Conservation (phyloP, 2,797 vertebrate species). For the Chaetodon trifasciatus region DNA sequence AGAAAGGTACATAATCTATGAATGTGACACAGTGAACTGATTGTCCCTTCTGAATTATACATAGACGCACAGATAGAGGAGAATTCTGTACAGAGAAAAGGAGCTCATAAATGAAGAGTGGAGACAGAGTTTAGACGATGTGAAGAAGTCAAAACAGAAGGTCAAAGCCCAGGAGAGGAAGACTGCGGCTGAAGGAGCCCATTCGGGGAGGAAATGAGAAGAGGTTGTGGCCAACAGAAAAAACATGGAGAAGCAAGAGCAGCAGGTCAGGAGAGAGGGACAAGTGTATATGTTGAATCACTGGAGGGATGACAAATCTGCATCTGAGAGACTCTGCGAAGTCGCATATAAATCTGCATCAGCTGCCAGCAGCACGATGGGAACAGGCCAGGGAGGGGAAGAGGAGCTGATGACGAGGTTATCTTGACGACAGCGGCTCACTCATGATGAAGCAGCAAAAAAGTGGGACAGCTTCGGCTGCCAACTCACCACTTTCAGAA, state of each 20-base stretch:
- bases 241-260: slow-evolving; percentile 29
- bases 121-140: slow-evolving; percentile 27
- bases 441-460: slow-evolving; percentile 32
- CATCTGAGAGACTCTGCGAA: slow-evolving; percentile 56
- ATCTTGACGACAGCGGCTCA: slow-evolving; percentile 19
- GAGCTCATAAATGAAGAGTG: slow-evolving; percentile 16
- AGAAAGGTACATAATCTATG: not conserved
- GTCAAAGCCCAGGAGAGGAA: slow-evolving; percentile 59
- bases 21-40: not conserved
- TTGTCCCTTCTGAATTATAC: not conserved
- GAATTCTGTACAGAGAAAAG: not conserved
- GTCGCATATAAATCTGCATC: slow-evolving; percentile 29
- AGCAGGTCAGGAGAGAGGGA: slow-evolving; percentile 53
- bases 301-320: slow-evolving; percentile 60
- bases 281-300: slow-evolving; percentile 57
- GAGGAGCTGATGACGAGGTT: slow-evolving; percentile 43
- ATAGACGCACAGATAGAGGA: not conserved
- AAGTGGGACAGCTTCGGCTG: slow-evolving; percentile 14
- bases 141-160: slow-evolving; percentile 49
- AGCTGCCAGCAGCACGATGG: slow-evolving; percentile 33
- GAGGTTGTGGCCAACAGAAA: slow-evolving; percentile 57
- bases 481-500: slow-evolving; percentile 22
- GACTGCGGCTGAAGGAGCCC: slow-evolving; percentile 51
- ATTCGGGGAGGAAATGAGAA: slow-evolving; percentile 70
- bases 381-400: slow-evolving; percentile 12